Evolutionary conservation across 1,140 invertebrate genomes (phyloP), one percentile per base, ranked within the genome.

Genomic region (Solenopsis invicta): DNA sequence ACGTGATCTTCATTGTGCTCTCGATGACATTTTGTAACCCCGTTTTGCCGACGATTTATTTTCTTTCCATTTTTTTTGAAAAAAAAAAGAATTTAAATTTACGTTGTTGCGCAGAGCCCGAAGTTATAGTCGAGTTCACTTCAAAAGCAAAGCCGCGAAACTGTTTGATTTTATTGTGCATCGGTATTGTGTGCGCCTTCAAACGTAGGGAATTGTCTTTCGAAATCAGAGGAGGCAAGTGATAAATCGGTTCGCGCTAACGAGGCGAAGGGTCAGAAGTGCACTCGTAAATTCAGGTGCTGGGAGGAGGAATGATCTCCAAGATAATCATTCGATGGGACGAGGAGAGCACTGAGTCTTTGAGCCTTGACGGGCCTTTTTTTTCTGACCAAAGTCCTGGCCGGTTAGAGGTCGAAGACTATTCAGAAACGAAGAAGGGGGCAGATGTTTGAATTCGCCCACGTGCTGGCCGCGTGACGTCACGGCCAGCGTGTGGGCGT

Each of bases 401-500:
- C 72, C 12, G 76, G 45, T 62, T 24, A 66, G 82, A 48, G 61
- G 74, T 77, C 59, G 75, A 78, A 69, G 71, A 76, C 74, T 69
- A 54, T 16, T 78, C 87, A 81, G 81, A 90, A 84, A 88, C 69
- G 85, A 75, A 62, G 81, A 86, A 82, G 71, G 74, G 74, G 50
- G 84, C 56, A 75, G 75, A 88, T 90, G 93, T 93, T 93, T 94
- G 91, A 93, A 91, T 92, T 94, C 94, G 94, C 94, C 94, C 93
- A 95, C 94, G 93, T 94, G 93, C 81, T 91, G 87, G 88, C 75
- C 87, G 91, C 66, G 78, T 95, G 94, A 94, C 95, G 94, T 95
- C 93, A 94, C 90, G 78, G 71, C 86, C 52, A 54, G 71, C 91
- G 93, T 90, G 94, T 94, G 92, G 93, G 94, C 87, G 92, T 90